Conservation (phyloP, 2,888 invertebrate species). For the Cacoxenus indagator region DNA sequence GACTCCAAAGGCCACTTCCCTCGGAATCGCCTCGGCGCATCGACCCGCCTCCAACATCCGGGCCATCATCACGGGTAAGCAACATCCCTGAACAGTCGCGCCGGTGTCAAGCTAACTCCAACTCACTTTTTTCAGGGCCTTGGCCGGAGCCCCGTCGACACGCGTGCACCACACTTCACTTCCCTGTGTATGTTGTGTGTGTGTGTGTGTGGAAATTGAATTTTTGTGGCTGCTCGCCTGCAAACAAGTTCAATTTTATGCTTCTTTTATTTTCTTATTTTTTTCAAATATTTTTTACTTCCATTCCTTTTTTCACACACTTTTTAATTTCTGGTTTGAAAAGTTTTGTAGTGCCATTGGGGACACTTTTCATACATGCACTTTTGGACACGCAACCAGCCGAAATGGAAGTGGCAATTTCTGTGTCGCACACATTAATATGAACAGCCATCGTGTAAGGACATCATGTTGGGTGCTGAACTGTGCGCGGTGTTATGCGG, state of each 20-base stretch:
- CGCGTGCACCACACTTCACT: too few relatives aligned
- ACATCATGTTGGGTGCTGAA: neutral
- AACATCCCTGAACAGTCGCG: too few relatives aligned
- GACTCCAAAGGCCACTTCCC: too few relatives aligned
- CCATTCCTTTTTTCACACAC: neutral
- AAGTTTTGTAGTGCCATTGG: constrained; percentile 8
- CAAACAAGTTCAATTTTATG: constrained; percentile 9
- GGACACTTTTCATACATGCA: constrained; percentile 13
- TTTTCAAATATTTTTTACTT: neutral
- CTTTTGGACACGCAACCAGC: constrained; percentile 7
- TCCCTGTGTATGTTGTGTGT: neutral
- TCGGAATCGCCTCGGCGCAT: too few relatives aligned
- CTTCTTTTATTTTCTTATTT: neutral
- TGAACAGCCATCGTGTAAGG: neutral
- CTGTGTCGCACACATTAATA: neutral
- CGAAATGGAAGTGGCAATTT: neutral
- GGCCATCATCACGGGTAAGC: too few relatives aligned
- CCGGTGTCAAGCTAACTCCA: too few relatives aligned
- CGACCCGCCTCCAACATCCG: too few relatives aligned
- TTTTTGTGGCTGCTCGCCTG: constrained; percentile 13
- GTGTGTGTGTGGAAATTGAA: constrained; percentile 30
- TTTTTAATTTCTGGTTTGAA: constrained; percentile 17
- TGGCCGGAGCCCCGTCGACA: too few relatives aligned
- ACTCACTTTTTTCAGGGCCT: too few relatives aligned
- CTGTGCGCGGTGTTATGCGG: too few relatives aligned